phyloP scores from a whole-genome alignment of 2,797 vertebrate species.

The Podarcis lilfordi region DNA sequence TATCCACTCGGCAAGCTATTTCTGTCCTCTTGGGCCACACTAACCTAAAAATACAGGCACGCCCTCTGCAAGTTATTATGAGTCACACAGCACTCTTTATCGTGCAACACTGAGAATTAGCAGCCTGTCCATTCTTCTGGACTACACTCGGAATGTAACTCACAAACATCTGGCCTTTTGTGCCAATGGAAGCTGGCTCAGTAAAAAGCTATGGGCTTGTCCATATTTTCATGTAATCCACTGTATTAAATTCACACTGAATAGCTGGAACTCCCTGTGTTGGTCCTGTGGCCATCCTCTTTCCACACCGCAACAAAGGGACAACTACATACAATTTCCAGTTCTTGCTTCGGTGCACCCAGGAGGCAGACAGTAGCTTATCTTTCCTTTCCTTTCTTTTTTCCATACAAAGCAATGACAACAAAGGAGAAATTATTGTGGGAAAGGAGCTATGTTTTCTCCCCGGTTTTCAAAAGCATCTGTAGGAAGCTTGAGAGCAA shows the following conservation, averaged over 20 bases:
- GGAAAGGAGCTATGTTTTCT: constrained; percentile 19
- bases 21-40: not conserved
- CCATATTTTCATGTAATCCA: constrained; percentile 11
- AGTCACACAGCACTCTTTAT: not conserved
- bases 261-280: not conserved
- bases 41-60: not conserved
- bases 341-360: not conserved
- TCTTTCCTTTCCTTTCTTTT: not conserved
- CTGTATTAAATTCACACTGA: not conserved
- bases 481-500: not conserved
- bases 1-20: too few relatives aligned
- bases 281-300: not conserved
- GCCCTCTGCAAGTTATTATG: not conserved
- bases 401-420: not conserved
- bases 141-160: not conserved
- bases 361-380: not conserved
- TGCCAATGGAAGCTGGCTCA: not conserved
- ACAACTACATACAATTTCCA: constrained; percentile 5
- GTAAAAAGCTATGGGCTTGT: not conserved
- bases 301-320: not conserved
- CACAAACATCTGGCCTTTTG: not conserved
- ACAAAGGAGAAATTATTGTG: constrained; percentile 1
- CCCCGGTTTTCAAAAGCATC: not conserved
- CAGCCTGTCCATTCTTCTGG: not conserved
- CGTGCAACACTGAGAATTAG: not conserved